A percentile compares a stretch with the other conserved stretches of the same genome.
Conservation (phyloP, 1,140 invertebrate genomes). For the Drosophila nigrodunni region DNA sequence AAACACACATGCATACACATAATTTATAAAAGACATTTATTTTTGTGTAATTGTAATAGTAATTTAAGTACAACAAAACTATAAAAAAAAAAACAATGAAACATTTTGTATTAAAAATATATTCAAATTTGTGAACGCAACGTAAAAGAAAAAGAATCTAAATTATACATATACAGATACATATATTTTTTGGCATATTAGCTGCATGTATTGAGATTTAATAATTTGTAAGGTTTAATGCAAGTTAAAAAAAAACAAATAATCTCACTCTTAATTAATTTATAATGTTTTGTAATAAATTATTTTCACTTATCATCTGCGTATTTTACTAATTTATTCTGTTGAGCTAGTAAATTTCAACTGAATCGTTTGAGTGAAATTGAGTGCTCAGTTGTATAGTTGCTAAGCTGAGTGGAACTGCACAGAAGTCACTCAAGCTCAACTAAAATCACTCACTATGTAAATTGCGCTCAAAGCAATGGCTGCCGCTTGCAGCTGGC, state of each 20-base stretch:
- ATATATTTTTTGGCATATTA: slow-evolving; percentile 58
- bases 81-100: slow-evolving; percentile 34
- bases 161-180: slow-evolving; percentile 53
- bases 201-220: slow-evolving; percentile 60
- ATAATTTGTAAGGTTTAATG: slow-evolving; percentile 56
- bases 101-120: slow-evolving; percentile 37
- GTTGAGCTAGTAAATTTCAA: too few species aligned
- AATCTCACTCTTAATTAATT: slow-evolving; percentile 67
- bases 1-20: slow-evolving; percentile 26
- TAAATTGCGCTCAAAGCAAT: too few species aligned
- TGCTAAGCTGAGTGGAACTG: too few species aligned
- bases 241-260: slow-evolving; percentile 7
- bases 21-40: slow-evolving; percentile 67
- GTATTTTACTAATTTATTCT: neutral
- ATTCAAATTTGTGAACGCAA: slow-evolving; percentile 53
- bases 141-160: slow-evolving; percentile 57
- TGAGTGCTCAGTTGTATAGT: too few species aligned
- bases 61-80: slow-evolving; percentile 58
- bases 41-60: slow-evolving; percentile 69
- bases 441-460: too few species aligned
- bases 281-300: slow-evolving; percentile 73
- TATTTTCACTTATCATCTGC: slow-evolving; percentile 55
- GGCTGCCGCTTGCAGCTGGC: too few species aligned
- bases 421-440: too few species aligned
- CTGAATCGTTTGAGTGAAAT: too few species aligned